Conservation (phyloP, 2,113 vertebrate species). For the Rhinolophus sinicus region DNA sequence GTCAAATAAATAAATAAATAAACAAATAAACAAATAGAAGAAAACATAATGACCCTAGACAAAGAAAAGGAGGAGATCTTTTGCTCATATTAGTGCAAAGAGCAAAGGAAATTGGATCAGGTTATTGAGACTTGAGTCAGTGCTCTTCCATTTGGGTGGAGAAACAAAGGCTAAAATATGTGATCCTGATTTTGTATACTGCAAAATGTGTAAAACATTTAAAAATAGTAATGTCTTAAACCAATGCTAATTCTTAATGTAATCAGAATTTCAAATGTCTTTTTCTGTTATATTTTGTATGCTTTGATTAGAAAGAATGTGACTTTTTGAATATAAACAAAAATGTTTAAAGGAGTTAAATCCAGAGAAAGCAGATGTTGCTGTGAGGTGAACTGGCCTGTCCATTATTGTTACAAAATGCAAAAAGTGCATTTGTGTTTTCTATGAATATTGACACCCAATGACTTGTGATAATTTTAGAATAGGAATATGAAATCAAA, state of each 20-base stretch:
- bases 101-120: neutral
- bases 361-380: slow-evolving; percentile 7
- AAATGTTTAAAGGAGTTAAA: slow-evolving; percentile 26
- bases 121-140: fast-evolving
- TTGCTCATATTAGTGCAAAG: neutral
- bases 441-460: neutral
- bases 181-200: neutral
- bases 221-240: neutral
- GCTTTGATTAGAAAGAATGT: slow-evolving; percentile 53
- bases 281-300: neutral
- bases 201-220: neutral
- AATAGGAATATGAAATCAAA: neutral
- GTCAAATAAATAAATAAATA: neutral
- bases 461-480: neutral
- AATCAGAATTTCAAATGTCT: neutral
- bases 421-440: neutral
- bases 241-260: neutral
- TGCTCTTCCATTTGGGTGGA: neutral
- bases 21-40: no score
- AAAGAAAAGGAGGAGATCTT: neutral
- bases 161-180: neutral
- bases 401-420: neutral
- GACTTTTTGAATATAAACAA: slow-evolving; percentile 39
- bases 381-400: neutral
- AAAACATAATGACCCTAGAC: neutral